phyloP scores from a whole-genome alignment of 2,113 vertebrate species.

The Thunnus maccoyii region DNA sequence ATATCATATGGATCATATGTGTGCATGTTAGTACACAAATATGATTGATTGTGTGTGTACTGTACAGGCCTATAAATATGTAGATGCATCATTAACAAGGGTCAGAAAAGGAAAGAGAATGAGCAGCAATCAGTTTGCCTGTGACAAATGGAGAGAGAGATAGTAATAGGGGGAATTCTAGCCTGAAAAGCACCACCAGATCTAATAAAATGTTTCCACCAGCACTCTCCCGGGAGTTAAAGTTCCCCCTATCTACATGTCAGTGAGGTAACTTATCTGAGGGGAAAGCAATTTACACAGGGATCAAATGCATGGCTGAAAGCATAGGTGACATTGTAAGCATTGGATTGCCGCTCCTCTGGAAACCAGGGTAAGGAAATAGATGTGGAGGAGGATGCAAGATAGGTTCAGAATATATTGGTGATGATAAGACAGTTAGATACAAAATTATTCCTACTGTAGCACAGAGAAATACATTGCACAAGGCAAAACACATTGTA shows the following conservation, averaged over 20 bases:
- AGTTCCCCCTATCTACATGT: constrained; percentile 77
- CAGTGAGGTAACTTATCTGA: constrained; percentile 80
- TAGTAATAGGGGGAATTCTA: constrained; percentile 64
- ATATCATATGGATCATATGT: not conserved
- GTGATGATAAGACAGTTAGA: constrained; percentile 52
- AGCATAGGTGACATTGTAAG: constrained; percentile 75
- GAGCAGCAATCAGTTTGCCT: constrained; percentile 35
- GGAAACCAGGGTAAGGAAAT: constrained; percentile 57
- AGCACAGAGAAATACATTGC: constrained; percentile 37
- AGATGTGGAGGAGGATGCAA: constrained; percentile 67
- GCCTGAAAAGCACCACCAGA: constrained; percentile 64
- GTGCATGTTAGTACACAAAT: not conserved
- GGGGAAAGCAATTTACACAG: constrained; percentile 81
- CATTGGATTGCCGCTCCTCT: constrained; percentile 63
- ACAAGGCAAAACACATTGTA: not conserved
- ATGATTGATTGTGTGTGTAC: not conserved
- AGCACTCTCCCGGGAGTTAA: constrained; percentile 69
- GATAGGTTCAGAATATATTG: constrained; percentile 56
- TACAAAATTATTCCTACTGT: constrained; percentile 33
- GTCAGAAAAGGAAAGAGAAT: constrained; percentile 43
- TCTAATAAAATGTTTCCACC: constrained; percentile 80
- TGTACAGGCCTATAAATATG: constrained; percentile 22
- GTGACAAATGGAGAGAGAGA: constrained; percentile 43
- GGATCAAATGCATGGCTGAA: constrained; percentile 80
- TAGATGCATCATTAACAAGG: constrained; percentile 54